Base-by-base conservation (phyloP, 2,113 vertebrate genomes). In the Calonectris borealis region DNA sequence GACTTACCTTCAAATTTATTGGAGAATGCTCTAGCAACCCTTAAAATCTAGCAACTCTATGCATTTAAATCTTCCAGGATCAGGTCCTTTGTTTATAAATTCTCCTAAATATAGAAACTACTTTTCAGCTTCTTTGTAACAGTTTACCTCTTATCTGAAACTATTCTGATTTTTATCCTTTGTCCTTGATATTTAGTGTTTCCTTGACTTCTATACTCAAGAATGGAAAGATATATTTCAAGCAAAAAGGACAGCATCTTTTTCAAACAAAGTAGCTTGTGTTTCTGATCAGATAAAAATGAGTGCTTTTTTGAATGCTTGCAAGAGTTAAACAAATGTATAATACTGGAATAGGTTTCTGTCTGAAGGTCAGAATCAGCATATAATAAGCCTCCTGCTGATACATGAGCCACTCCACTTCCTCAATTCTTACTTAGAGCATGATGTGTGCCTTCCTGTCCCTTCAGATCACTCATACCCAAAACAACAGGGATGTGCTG, bases 281-380 rank as follows among this genome's bases (percentile, higher is more conserved):
- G 22, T 62, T 97, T 88, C 83, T 64, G 40, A 84, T 86, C 69
- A 84, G 86, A 92, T 90, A 85, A 95, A 93, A 93, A 54, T 40
- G 16, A 94, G 27, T 34, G 10, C 1, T 82, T 44, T 83, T 93
- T 55, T 88, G 71, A 84, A 94, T 54, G 19, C 49, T 64, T 69
- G 32, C 0, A 73, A 86, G 46, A 80, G 69, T 91, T 93, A 80
- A 93, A 88, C 31, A 94, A 94, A 73, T 26, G 26, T 42, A 24
- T 57, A 60, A 19, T 17, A 42, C 38, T 71, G 61, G 42, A 86
- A 73, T 24, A 52, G 25, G 24, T 88, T 87, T 90, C 71, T 71
- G 20, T 25, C 31, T 84, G 79, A 92, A 96, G 69, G 66, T 92
- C 77, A 82, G 49, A 94, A 87, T 79, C 68, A 90, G 69, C 46